These are phyloP conservation scores for Bombycilla garrulus DNA, from an alignment of 2,113 vertebrate species.

Conservation along the genomic window DNA sequence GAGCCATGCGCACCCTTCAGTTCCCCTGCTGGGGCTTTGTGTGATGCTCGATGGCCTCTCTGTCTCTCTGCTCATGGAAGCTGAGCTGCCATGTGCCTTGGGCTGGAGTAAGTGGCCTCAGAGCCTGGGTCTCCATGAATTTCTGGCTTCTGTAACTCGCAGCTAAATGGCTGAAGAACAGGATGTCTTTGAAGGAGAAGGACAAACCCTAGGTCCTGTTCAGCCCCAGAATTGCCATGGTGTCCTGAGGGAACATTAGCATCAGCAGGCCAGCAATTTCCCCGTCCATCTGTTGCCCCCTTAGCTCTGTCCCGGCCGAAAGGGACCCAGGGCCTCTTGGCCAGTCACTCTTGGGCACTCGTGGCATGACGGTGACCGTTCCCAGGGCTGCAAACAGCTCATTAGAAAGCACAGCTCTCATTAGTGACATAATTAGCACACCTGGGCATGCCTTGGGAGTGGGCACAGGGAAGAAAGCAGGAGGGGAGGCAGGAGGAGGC, in stretches of 20 bases:
- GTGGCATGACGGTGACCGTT: background rate
- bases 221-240: background rate
- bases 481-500: background rate
- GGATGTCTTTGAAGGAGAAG: background rate
- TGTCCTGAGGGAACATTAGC: background rate
- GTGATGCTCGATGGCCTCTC: background rate
- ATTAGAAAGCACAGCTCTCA: slow-evolving; percentile 10
- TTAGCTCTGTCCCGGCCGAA: fast-evolving
- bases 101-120: background rate
- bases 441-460: slow-evolving; percentile 23
- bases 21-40: background rate
- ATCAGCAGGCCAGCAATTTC: background rate
- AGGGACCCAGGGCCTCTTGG: background rate
- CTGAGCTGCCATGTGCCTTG: background rate
- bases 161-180: background rate
- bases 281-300: fast-evolving
- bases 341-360: fast-evolving
- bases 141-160: background rate
- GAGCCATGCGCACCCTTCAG: background rate
- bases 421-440: slow-evolving; percentile 56
- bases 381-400: background rate
- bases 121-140: background rate
- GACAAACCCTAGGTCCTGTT: background rate
- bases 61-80: background rate
- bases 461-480: background rate